Evolutionary conservation across 2,113 vertebrate species (phyloP).

Genomic region (Tachysurus vachellii): DNA sequence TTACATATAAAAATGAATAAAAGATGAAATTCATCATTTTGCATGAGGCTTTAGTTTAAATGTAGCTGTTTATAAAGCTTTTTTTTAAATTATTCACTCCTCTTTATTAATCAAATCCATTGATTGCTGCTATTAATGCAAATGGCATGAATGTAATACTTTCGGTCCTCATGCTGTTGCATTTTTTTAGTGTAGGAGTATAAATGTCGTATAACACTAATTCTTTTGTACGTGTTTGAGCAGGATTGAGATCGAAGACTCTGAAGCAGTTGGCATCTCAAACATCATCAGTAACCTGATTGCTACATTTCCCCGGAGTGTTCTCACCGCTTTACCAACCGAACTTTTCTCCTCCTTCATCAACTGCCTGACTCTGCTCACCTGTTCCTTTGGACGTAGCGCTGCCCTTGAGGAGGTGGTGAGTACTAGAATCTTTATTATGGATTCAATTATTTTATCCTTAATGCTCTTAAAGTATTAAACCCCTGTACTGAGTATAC

Average conservation of each 20-base stretch:
- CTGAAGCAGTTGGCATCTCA: conserved; percentile 94
- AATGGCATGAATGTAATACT: not conserved
- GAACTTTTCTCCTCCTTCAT: conserved; percentile 98
- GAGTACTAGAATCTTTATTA: conserved; percentile 58
- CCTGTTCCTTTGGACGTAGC: conserved; percentile 95
- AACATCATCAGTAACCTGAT: conserved; percentile 98
- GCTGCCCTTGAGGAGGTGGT: conserved; percentile 98
- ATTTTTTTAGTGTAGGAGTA: not conserved
- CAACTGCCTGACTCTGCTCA: conserved; percentile 96
- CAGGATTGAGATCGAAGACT: conserved; percentile 99
- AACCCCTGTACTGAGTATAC: not conserved
- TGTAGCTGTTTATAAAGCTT: not conserved
- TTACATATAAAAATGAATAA: not conserved
- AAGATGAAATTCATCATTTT: not conserved
- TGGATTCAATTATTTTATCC: not conserved
- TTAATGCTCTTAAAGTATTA: not conserved
- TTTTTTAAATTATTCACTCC: not conserved
- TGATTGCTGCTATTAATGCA: no score
- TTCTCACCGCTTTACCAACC: conserved; percentile 90
- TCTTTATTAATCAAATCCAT: not conserved
- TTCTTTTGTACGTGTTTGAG: not conserved
- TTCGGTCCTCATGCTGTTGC: not conserved
- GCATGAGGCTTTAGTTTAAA: not conserved
- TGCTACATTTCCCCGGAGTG: conserved; percentile 91
- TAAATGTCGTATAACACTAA: not conserved